Base-by-base conservation (phyloP, 1,140 invertebrate genomes). In the Temnothorax nylanderi region DNA sequence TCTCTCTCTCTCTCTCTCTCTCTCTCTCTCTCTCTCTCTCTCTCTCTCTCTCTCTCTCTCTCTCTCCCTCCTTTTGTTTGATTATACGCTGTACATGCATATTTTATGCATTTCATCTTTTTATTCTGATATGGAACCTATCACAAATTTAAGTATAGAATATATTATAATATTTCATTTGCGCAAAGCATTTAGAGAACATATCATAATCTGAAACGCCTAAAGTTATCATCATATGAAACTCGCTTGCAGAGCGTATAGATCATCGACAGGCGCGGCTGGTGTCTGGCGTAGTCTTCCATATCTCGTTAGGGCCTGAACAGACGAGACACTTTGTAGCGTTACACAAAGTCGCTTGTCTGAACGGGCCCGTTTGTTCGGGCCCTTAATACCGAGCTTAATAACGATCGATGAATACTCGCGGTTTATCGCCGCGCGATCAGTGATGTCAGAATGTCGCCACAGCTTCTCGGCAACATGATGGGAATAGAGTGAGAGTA, bases 251-350 rank as follows among this genome's bases (percentile, higher is more conserved):
- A 51, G 7, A 60, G 72, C 37, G 37, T 84, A 56, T 75, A 84
- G 69, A 84, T 84, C 18, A 7, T 5, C 21, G 26, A 60, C 69
- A 84, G 80, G 80, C 80, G 80, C 41, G 32, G 8, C 16, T 71
- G 41, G 60, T 26, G 54, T 84, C n/a, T 16, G 67, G 44, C 11
- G n/a, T 56, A 71, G 7, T 34, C 67, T 1, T 16, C 0, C 56
- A 51, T 47, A 26, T 82, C 54, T 74, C 18, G 26, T 26, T 26
- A 26, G 26, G 26, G 26, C 26, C 26, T 26, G 1, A 26, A 26
- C 26, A 26, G 26, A 26, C 26, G 26, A 26, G 1, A 26, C 26
- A 26, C 26, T 26, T 26, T 26, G 26, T 26, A 26, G 26, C 26
- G 26, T 26, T 26, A 26, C 26, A 26, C 26, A 26, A 26, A 26